These are phyloP conservation scores for Molorchus minor DNA, from an alignment of 2,888 invertebrate genomes.

Conservation along the genomic window DNA sequence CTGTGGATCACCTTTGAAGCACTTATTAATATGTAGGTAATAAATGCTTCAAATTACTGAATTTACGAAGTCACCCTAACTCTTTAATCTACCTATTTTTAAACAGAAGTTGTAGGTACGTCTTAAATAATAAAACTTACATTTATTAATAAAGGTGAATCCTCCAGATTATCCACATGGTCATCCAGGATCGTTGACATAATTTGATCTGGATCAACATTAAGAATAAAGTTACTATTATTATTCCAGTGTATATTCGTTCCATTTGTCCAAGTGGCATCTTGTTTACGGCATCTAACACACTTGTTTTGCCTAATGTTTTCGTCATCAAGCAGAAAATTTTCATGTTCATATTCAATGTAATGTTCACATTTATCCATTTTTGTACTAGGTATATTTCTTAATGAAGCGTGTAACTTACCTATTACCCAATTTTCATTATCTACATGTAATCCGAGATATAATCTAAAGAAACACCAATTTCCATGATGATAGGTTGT, in stretches of 20 bases:
- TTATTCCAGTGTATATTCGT: constrained; percentile 20
- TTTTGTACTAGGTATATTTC: constrained; percentile 18
- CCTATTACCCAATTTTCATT: constrained; percentile 5
- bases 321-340: constrained; percentile 58
- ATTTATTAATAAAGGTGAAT: constrained; percentile 59
- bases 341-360: constrained; percentile 49
- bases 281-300: constrained; percentile 37
- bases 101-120: too few relatives aligned
- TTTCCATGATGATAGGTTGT: background rate
- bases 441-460: too few relatives aligned
- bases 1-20: too few relatives aligned
- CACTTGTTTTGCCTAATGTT: constrained; percentile 46
- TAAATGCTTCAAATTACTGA: too few relatives aligned
- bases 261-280: constrained; percentile 22
- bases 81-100: too few relatives aligned
- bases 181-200: constrained; percentile 41
- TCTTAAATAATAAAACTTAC: constrained; percentile 50
- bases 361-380: constrained; percentile 34
- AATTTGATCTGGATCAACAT: constrained; percentile 26
- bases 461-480: constrained; percentile 9
- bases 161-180: constrained; percentile 53
- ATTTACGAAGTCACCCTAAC: too few relatives aligned
- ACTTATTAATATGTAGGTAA: too few relatives aligned
- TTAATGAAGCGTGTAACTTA: background rate
- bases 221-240: constrained; percentile 13